phyloP scores from a whole-genome alignment of 2,888 invertebrate species.

The Sericinus montela region DNA sequence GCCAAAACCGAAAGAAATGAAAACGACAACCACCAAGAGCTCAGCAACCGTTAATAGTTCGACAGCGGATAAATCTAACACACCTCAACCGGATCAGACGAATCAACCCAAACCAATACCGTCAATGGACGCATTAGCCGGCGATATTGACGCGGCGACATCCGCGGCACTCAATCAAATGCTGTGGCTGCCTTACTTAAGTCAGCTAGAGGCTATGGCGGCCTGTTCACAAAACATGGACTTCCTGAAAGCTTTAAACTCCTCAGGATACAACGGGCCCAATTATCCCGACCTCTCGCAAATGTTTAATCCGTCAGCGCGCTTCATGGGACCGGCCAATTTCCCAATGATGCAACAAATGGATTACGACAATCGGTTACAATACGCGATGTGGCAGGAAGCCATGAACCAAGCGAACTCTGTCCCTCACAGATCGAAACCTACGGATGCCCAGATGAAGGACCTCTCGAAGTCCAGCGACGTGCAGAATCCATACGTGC shows the following conservation, averaged over 20 bases:
- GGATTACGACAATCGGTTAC: slow-evolving; percentile 78
- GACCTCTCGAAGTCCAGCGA: slow-evolving; percentile 58
- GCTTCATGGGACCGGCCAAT: slow-evolving; percentile 63
- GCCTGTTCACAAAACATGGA: slow-evolving; percentile 79
- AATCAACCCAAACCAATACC: slow-evolving; percentile 54
- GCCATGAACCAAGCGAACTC: slow-evolving; percentile 78
- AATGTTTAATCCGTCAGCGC: slow-evolving; percentile 62
- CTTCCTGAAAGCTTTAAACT: slow-evolving; percentile 77
- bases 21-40: slow-evolving; percentile 33
- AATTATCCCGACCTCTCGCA: slow-evolving; percentile 74
- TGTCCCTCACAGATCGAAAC: slow-evolving; percentile 54
- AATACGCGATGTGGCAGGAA: slow-evolving; percentile 85
- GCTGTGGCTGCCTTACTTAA: slow-evolving; percentile 86
- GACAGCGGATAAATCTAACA: slow-evolving; percentile 37
- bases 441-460: slow-evolving; percentile 52
- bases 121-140: slow-evolving; percentile 70
- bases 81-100: slow-evolving; percentile 40
- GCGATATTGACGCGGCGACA: slow-evolving; percentile 84
- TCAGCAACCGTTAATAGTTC: slow-evolving; percentile 36
- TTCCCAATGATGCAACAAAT: slow-evolving; percentile 63
- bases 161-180: slow-evolving; percentile 85
- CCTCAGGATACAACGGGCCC: slow-evolving; percentile 65
- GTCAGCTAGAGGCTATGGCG: slow-evolving; percentile 80
- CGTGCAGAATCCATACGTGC: slow-evolving; percentile 65
- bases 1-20: slow-evolving; percentile 35